Percentiles rank a stretch among this genome's conserved stretches.
Evolutionary conservation across 2,113 vertebrate species (phyloP).

Genomic region (Pygoscelis adeliae): DNA sequence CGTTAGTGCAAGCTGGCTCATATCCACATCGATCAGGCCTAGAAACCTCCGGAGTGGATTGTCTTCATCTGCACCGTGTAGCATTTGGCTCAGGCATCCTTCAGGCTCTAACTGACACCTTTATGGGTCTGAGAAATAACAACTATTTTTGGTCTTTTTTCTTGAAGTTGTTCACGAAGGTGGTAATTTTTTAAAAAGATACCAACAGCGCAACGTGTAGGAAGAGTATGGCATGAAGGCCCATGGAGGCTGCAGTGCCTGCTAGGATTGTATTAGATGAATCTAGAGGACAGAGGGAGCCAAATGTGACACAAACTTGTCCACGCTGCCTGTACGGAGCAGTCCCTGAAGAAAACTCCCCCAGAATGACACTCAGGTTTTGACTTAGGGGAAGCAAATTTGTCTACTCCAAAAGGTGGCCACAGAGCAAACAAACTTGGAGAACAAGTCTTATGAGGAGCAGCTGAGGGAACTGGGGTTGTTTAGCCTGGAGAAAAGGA

Average conservation of each 20-base stretch:
- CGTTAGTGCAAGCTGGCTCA: background rate
- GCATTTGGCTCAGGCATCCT: background rate
- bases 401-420: accelerated
- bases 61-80: background rate
- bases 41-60: background rate
- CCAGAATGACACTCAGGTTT: accelerated
- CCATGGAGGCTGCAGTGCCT: background rate
- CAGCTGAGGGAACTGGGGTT: too few species aligned
- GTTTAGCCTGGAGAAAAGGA: too few species aligned
- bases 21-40: background rate
- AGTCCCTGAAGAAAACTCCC: accelerated
- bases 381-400: background rate
- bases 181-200: background rate
- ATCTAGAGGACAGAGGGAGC: background rate
- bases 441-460: too few species aligned
- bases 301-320: background rate
- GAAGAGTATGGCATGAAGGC: background rate
- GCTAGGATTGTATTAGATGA: background rate
- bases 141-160: background rate
- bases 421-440: background rate
- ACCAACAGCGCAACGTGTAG: background rate
- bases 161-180: background rate
- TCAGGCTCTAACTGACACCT: background rate
- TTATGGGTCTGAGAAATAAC: background rate
- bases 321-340: accelerated